Percentiles rank a stretch among this genome's conserved stretches.
These are phyloP conservation scores for Zaprionus inermis DNA, from an alignment of 1,140 invertebrate species.

Conservation along the genomic window DNA sequence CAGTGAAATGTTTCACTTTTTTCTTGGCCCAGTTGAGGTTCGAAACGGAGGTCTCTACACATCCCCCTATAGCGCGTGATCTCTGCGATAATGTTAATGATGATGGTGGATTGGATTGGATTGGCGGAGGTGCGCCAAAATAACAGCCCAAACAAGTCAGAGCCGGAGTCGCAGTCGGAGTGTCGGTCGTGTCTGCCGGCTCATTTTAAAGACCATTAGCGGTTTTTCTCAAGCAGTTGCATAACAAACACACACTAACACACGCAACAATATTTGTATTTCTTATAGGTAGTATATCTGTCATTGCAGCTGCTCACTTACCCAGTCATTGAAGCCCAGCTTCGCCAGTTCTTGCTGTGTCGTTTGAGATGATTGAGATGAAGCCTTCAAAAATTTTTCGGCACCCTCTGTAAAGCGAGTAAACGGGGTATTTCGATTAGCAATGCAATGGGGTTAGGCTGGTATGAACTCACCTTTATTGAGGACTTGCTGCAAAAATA, in stretches of 20 bases:
- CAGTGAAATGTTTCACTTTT: slow-evolving; percentile 69
- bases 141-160: slow-evolving; percentile 31
- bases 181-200: slow-evolving; percentile 8
- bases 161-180: slow-evolving; percentile 6
- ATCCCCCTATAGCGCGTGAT: slow-evolving; percentile 49
- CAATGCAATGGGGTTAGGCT: background rate
- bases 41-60: slow-evolving; percentile 33
- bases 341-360: slow-evolving; percentile 89
- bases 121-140: slow-evolving; percentile 68
- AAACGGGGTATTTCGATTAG: slow-evolving; percentile 4
- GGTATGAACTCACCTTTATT: slow-evolving; percentile 83
- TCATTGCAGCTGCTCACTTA: slow-evolving; percentile 84
- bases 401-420: slow-evolving; percentile 69
- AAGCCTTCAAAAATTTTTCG: slow-evolving; percentile 86
- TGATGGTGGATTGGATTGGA: slow-evolving; percentile 49
- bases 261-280: background rate
- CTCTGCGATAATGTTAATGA: slow-evolving; percentile 63
- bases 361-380: slow-evolving; percentile 85
- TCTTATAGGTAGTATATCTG: slow-evolving; percentile 19
- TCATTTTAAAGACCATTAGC: slow-evolving; percentile 73
- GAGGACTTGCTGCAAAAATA: slow-evolving; percentile 94
- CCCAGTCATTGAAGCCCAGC: slow-evolving; percentile 94
- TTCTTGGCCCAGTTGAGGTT: slow-evolving; percentile 24
- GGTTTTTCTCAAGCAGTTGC: slow-evolving; percentile 46
- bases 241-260: slow-evolving; percentile 25